Evolutionary conservation across 1,140 invertebrate genomes (phyloP).

Genomic region (Zaprionus africanus): DNA sequence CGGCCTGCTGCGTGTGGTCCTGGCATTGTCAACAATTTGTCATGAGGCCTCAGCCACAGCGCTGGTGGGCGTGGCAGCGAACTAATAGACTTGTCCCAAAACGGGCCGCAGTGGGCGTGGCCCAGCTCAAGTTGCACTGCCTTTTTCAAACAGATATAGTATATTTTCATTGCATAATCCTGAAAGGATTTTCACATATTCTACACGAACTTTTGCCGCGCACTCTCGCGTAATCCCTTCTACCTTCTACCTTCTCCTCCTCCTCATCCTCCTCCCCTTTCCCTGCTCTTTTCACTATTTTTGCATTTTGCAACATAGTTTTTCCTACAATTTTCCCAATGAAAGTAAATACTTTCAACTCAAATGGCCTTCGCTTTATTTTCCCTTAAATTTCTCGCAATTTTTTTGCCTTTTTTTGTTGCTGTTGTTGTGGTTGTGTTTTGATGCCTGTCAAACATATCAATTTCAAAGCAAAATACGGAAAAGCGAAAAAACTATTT

Average conservation of each 20-base stretch:
- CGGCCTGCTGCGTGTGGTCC: conserved; percentile 35
- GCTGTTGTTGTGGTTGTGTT: conserved; percentile 18
- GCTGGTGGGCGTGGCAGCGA: conserved; percentile 22
- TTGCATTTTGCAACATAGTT: neutral
- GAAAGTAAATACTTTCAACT: neutral
- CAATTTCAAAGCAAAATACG: conserved; percentile 65
- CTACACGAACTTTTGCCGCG: too few relatives aligned
- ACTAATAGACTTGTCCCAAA: neutral
- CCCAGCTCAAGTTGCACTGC: neutral
- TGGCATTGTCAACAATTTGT: conserved; percentile 48
- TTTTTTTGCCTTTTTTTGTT: conserved; percentile 34
- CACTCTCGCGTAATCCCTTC: too few relatives aligned
- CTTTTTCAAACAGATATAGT: neutral
- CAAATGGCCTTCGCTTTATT: neutral
- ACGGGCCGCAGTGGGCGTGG: neutral
- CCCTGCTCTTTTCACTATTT: neutral
- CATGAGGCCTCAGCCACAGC: conserved; percentile 24
- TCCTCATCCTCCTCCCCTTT: too few relatives aligned
- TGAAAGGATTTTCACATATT: too few relatives aligned
- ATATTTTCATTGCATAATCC: neutral
- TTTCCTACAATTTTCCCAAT: neutral
- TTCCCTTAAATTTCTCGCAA: neutral
- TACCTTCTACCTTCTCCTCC: too few relatives aligned
- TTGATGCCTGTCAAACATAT: conserved; percentile 76
- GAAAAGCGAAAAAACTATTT: conserved; percentile 12